Conservation (phyloP, 2,113 vertebrate species). For the Tetraodon nigroviridis region DNA sequence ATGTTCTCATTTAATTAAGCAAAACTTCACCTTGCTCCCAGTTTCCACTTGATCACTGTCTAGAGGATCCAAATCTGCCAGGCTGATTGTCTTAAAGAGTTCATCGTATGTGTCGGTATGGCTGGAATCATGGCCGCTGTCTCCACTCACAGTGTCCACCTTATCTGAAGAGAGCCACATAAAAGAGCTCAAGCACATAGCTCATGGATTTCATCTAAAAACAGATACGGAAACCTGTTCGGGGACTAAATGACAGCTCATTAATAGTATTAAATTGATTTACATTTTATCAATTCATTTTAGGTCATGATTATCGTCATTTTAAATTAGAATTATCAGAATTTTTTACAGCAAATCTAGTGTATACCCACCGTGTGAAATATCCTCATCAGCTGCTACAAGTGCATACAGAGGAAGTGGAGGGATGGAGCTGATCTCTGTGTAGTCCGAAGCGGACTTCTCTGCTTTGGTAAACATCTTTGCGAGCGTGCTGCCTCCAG, state of each 20-base stretch:
- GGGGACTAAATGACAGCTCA: slow-evolving; percentile 18
- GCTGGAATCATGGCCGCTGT: slow-evolving; percentile 74
- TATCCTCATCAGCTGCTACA: slow-evolving; percentile 90
- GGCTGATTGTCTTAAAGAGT: slow-evolving; percentile 80
- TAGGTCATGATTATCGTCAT: neutral
- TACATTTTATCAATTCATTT: neutral
- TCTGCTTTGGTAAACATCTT: slow-evolving; percentile 86
- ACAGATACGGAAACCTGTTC: slow-evolving; percentile 8
- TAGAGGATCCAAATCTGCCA: slow-evolving; percentile 75
- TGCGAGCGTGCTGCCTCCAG: slow-evolving; percentile 87
- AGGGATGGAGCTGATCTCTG: slow-evolving; percentile 94
- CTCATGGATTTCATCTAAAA: slow-evolving; percentile 10
- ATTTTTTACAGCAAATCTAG: neutral
- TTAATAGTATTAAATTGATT: neutral
- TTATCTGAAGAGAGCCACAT: slow-evolving; percentile 68
- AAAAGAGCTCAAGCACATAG: slow-evolving; percentile 12
- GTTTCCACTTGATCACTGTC: slow-evolving; percentile 76
- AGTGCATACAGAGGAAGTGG: slow-evolving; percentile 92
- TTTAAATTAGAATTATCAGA: neutral
- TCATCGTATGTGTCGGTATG: slow-evolving; percentile 84
- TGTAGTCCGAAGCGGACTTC: slow-evolving; percentile 79
- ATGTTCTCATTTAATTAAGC: neutral
- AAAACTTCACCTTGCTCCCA: slow-evolving; percentile 70
- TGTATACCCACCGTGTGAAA: slow-evolving; percentile 47
- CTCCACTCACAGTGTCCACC: slow-evolving; percentile 69